phyloP scores from a whole-genome alignment of 1,140 invertebrate species.

The Lordiphosa collinella region DNA sequence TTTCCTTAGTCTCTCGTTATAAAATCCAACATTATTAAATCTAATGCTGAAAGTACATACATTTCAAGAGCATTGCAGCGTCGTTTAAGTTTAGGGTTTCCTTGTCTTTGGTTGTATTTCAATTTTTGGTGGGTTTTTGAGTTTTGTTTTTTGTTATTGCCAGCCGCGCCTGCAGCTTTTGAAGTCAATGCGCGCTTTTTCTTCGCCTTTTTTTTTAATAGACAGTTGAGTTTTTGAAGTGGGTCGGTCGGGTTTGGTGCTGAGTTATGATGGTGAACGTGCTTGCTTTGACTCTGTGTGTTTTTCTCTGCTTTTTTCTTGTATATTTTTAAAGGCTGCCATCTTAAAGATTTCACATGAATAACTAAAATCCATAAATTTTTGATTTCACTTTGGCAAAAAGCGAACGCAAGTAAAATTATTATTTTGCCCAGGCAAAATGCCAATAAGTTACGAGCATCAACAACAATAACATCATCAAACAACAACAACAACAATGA shows the following conservation, averaged over 20 bases:
- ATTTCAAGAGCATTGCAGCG: slow-evolving; percentile 14
- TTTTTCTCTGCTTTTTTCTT: slow-evolving; percentile 12
- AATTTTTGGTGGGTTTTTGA: slow-evolving; percentile 21
- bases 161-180: slow-evolving; percentile 50
- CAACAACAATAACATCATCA: slow-evolving; percentile 19
- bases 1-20: too few relatives aligned
- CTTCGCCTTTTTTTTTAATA: slow-evolving; percentile 57
- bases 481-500: slow-evolving; percentile 17
- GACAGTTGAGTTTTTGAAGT: slow-evolving; percentile 67
- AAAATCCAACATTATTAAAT: too few relatives aligned
- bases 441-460: slow-evolving; percentile 61
- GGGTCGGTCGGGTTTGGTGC: slow-evolving; percentile 32
- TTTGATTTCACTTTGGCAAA: slow-evolving; percentile 69
- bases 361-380: slow-evolving; percentile 78
- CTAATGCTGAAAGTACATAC: too few relatives aligned
- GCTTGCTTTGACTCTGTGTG: slow-evolving; percentile 48
- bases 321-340: slow-evolving; percentile 49
- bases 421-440: slow-evolving; percentile 53
- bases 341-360: slow-evolving; percentile 75
- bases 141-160: slow-evolving; percentile 1
- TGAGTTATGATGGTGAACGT: slow-evolving; percentile 63
- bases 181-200: slow-evolving; percentile 38
- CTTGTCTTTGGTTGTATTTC: slow-evolving; percentile 31
- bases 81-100: neutral
- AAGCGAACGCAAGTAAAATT: slow-evolving; percentile 42